phyloP scores from a whole-genome alignment of 2,113 vertebrate genomes.

The Piaya cayana region DNA sequence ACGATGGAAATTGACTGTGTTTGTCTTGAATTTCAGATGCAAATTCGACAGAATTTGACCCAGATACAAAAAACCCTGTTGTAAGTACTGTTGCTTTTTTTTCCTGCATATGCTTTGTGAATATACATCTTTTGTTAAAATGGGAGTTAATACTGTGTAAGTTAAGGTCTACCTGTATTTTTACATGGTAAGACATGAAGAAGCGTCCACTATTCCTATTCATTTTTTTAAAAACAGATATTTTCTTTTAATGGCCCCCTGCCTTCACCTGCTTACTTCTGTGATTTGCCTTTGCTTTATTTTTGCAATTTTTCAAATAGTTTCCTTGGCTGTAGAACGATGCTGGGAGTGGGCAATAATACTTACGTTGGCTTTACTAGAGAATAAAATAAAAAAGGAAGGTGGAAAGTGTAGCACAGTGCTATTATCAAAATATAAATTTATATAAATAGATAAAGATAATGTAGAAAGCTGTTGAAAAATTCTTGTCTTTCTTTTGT shows the following conservation, averaged over 20 bases:
- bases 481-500: neutral
- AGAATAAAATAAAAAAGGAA: neutral
- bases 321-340: neutral
- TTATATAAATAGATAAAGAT: neutral
- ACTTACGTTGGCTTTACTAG: neutral
- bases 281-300: neutral
- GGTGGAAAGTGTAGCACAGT: neutral
- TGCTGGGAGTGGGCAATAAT: neutral
- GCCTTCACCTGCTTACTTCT: neutral
- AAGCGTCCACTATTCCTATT: neutral
- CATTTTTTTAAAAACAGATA: neutral
- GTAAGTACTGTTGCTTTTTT: slow-evolving; percentile 72
- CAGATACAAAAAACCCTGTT: slow-evolving; percentile 71
- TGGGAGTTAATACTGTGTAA: neutral
- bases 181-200: neutral
- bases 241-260: neutral
- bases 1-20: neutral
- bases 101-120: neutral
- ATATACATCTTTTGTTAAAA: neutral
- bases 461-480: neutral
- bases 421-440: neutral
- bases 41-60: slow-evolving; percentile 82
- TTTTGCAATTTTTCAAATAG: neutral
- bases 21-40: slow-evolving; percentile 74
- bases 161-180: neutral